Evolutionary conservation across 2,797 vertebrate species (phyloP), one percentile per base, ranked within the genome.

Genomic region (Vultur gryphus): DNA sequence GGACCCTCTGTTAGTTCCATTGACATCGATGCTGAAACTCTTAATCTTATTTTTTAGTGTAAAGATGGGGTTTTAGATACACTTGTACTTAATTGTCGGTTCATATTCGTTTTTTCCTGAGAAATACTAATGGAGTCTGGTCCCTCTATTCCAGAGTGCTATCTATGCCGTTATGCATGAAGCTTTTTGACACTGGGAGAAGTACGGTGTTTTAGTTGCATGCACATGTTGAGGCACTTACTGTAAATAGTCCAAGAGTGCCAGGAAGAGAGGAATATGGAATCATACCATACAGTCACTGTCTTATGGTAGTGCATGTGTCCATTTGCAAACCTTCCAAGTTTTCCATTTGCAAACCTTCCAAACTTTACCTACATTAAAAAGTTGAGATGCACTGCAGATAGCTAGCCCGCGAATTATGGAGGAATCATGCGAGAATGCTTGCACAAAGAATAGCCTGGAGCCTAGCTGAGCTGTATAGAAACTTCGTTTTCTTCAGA

Each of bases 131-230:
- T 14, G 35, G 16, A 48, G 13, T 21, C 57, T 43, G 14, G n/a
- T 69, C 18, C 26, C 19, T 15, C 16, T 52, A 6, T 49, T 37
- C 46, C 31, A 54, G 16, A 49, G 9, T 5, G 0, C n/a, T 57
- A 9, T 15, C 58, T 72, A 1, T 31, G 16, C 39, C 1, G 1
- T 48, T 41, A 6, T 0, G 10, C 13, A 6, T 16, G 52, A 52
- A 59, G 65, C 31, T 43, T 19, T 48, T 28, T 29, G 35, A 26
- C 2, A 0, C 17, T 41, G 33, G 23, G 28, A 54, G 39, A 52
- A 70, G 16, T 15, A 2, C 3, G 10, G 8, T 0, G 0, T 48
- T 79, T 29, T 18, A 48, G 44, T 48, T 78, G 61, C 5, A 14
- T n/a, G 37, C 29, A 35, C 6, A 5, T 20, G 9, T 20, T 17